Base-by-base conservation (phyloP, 2,797 vertebrate species). In the Karalla daura region DNA sequence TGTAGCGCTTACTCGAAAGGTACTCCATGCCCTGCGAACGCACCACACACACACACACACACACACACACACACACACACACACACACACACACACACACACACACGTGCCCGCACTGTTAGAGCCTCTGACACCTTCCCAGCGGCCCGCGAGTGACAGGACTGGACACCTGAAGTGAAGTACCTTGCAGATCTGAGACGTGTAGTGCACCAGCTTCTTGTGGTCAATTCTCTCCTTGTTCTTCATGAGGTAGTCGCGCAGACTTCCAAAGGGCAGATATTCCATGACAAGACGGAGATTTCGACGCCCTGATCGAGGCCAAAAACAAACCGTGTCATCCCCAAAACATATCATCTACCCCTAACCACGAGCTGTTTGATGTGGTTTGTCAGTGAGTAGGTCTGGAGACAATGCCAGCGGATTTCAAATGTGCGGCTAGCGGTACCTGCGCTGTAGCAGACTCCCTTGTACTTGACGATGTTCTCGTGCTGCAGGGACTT, bases 401-500 rank as follows among this genome's bases (percentile, higher is more conserved):
- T 14, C 8, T 15, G 17, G 4, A 10, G 6, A n/a, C n/a, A n/a
- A n/a, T n/a, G n/a, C n/a, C n/a, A n/a, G n/a, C n/a, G n/a, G n/a
- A n/a, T n/a, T n/a, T n/a, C n/a, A n/a, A n/a, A n/a, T n/a, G n/a
- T n/a, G n/a, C n/a, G 3, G 3, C 30, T 3, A 50, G 3, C 28
- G 11, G 15, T 71, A 98, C 98, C 97, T 84, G 96, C 96, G 12
- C 96, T 98, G 90, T 98, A 98, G 88, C 97, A 98, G 7, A 99
- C 96, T 30, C 98, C 98, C 87, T 98, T 98, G 87, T 99, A 99
- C 74, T 96, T 96, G 70, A 99, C 98, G 17, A 99, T 99, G 91
- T 99, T 99, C 63, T 99, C 97, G 14, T 99, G 98, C 74, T 98
- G 97, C 27, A 99, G 90, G 18, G 98, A 99, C 73, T 98, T 98